Conservation (phyloP, 2,113 vertebrate genomes). For the Ornithorhynchus anatinus region DNA sequence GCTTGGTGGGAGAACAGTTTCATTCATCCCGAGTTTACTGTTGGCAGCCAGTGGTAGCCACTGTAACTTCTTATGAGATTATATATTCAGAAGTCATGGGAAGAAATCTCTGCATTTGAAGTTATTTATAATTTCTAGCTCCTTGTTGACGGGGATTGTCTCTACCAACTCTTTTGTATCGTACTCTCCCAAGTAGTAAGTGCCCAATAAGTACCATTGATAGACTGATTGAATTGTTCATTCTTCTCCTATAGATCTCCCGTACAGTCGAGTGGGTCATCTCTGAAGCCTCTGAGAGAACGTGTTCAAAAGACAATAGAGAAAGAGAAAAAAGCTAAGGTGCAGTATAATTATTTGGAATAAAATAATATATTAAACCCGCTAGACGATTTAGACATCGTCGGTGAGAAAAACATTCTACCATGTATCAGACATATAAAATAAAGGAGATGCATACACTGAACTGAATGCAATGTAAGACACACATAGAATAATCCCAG, state of each 20-base stretch:
- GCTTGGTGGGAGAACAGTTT: neutral
- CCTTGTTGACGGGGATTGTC: neutral
- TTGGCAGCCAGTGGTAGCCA: too few species aligned
- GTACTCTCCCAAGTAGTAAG: too few species aligned
- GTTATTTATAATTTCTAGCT: neutral
- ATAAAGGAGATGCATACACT: too few species aligned
- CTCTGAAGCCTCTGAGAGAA: slow-evolving; percentile 80
- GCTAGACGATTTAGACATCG: too few species aligned
- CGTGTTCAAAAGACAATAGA: slow-evolving; percentile 72
- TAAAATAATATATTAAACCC: slow-evolving; percentile 13
- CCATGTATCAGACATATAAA: too few species aligned
- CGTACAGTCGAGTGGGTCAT: slow-evolving; percentile 68
- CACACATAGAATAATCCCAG: too few species aligned
- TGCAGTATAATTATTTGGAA: slow-evolving; percentile 52
- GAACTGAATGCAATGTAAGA: too few species aligned
- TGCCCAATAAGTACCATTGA: neutral
- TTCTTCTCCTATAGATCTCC: slow-evolving; percentile 78
- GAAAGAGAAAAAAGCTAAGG: slow-evolving; percentile 81
- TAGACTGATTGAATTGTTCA: neutral
- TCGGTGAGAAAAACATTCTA: too few species aligned
- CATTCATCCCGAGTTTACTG: too few species aligned
- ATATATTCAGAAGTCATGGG: neutral
- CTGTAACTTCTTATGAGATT: neutral
- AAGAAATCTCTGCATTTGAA: neutral
- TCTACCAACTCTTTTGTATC: neutral